Percentiles rank a stretch among this genome's conserved stretches.
Evolutionary conservation across 2,113 vertebrate species (phyloP).

Genomic region (Pseudolaguvia tuberculata): DNA sequence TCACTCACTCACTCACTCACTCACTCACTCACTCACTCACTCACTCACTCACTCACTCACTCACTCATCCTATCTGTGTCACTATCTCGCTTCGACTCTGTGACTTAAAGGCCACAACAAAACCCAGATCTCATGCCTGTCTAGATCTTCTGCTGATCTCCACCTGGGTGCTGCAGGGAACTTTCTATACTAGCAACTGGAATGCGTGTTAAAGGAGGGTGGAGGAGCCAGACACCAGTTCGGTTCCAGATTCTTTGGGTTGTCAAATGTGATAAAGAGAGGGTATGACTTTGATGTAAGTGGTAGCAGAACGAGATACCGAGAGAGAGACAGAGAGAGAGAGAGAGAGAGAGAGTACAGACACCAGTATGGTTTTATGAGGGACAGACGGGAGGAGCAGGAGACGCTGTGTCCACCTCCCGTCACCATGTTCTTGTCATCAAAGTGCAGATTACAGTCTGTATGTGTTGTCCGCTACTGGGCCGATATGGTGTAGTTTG

Average conservation of each 20-base stretch:
- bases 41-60: no score
- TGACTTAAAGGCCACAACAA: slow-evolving; percentile 37
- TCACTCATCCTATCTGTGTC: slow-evolving; percentile 37
- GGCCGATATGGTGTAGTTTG: slow-evolving; percentile 12
- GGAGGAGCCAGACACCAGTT: slow-evolving; percentile 25
- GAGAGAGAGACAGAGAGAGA: neutral
- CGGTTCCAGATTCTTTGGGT: slow-evolving; percentile 38
- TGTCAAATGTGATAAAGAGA: slow-evolving; percentile 47
- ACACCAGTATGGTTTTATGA: slow-evolving; percentile 50
- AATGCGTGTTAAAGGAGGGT: neutral
- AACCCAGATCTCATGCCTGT: slow-evolving; percentile 35
- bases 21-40: no score
- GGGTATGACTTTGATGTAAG: slow-evolving; percentile 50
- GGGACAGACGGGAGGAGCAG: slow-evolving; percentile 49
- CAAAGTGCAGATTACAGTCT: slow-evolving; percentile 43
- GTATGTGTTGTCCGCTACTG: slow-evolving; percentile 11
- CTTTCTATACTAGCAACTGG: slow-evolving; percentile 36
- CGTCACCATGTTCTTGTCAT: slow-evolving; percentile 29
- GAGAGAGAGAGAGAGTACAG: slow-evolving; percentile 27
- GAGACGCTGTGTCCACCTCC: slow-evolving; percentile 47
- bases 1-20: no score
- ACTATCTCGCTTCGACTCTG: slow-evolving; percentile 37
- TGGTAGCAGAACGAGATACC: slow-evolving; percentile 5
- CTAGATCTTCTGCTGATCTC: slow-evolving; percentile 40
- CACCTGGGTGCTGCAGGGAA: slow-evolving; percentile 19